Evolutionary conservation across 2,888 invertebrate species (phyloP), one percentile per base, ranked within the genome.

Genomic region (Norana najaformis): DNA sequence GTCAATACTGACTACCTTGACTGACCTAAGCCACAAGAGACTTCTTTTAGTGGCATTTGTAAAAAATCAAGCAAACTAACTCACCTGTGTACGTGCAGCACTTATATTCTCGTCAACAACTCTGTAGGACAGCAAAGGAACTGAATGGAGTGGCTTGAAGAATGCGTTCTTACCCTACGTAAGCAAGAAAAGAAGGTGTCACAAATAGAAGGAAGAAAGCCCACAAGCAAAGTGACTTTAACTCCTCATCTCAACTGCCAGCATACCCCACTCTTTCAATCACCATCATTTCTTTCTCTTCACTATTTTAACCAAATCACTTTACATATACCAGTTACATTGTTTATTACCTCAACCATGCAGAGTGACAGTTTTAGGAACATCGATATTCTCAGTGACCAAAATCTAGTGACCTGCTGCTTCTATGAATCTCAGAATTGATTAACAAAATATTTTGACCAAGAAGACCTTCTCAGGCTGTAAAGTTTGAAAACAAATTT

Each of bases 101-200:
- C 96, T 96, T 82, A 97, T 95, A 93, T 96, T 96, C 23, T 96
- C 95, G 94, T 98, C 98, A 0, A 96, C 96, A 90, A 96, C 95
- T 91, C 96, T 96, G 94, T 96, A 95, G 89, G 96, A 96, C 91
- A 97, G 96, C 83, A 96, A 95, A 90, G 96, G 95, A 92, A 95
- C 96, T 92, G 93, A 95, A 90, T 94, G 93, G 37, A 95, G 93
- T 39, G 95, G 95, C 90, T 94, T 93, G 92, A 95, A 95, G 90
- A 95, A 94, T 47, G 94, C 93, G 92, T 93, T 93, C 89, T 93
- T 93, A 14, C 94, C 94, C 95, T 95, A 92, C 89, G 93, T 36
- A n/a, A 85, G 39, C 83, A 83, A 34, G 30, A 83, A 83, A 82
- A 83, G 23, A 16, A 89, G 8, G 14, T 34, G 20, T 30, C 23